Conservation (phyloP, 2,888 invertebrate genomes). For the Cerastoderma edule region DNA sequence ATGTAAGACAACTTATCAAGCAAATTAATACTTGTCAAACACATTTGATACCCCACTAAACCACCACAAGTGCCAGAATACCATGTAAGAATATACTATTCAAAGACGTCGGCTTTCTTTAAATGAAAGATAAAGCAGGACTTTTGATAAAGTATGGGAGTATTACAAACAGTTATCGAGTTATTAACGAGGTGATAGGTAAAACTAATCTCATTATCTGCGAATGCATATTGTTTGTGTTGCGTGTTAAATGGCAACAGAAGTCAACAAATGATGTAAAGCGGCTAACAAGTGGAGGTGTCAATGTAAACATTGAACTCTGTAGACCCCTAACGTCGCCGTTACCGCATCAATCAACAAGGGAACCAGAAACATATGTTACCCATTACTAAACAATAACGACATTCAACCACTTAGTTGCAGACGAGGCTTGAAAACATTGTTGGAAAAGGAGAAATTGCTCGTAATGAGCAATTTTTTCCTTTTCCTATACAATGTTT, state of each 20-base stretch:
- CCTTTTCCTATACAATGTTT: too few relatives aligned
- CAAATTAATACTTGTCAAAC: too few relatives aligned
- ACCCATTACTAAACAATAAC: neutral
- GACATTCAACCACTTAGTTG: neutral
- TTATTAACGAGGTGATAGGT: neutral
- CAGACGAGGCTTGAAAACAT: neutral
- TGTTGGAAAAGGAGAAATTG: neutral
- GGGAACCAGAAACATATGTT: constrained; percentile 7
- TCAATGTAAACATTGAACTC: constrained; percentile 2
- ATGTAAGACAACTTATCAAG: too few relatives aligned
- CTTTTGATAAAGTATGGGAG: constrained; percentile 9
- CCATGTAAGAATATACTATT: too few relatives aligned
- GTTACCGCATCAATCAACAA: neutral
- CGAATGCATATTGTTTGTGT: too few relatives aligned
- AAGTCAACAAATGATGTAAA: neutral
- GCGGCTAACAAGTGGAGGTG: constrained; percentile 1
- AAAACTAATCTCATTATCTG: neutral
- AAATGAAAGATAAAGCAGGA: too few relatives aligned
- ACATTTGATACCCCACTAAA: too few relatives aligned
- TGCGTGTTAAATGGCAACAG: neutral
- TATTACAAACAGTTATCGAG: neutral
- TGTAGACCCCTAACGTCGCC: neutral
- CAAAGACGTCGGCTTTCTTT: too few relatives aligned
- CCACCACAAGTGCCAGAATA: too few relatives aligned
- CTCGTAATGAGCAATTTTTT: too few relatives aligned